phyloP scores from a whole-genome alignment of 2,113 vertebrate species.

The Rhombomys opimus region DNA sequence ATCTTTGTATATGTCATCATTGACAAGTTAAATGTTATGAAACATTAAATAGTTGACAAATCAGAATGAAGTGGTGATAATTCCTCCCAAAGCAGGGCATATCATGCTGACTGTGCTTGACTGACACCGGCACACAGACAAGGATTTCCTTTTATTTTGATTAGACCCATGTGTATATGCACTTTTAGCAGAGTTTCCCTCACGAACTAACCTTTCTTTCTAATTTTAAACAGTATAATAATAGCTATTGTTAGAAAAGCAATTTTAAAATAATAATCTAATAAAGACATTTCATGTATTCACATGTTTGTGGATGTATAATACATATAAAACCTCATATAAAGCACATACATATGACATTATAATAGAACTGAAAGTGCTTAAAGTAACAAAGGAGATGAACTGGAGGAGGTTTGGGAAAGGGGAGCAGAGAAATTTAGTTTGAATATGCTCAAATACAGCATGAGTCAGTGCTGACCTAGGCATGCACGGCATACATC shows the following conservation, averaged over 20 bases:
- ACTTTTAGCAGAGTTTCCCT: not conserved
- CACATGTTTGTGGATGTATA: not conserved
- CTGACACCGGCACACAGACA: not conserved
- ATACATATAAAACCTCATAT: not conserved
- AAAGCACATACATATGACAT: not conserved
- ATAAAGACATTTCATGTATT: not conserved
- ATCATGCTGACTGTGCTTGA: not conserved
- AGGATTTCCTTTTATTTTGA: not conserved
- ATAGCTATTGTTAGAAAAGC: not conserved
- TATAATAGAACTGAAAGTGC: not conserved
- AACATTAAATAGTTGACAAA: not conserved
- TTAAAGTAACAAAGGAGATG: not conserved
- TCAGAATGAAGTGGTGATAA: not conserved
- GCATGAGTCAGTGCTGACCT: not conserved
- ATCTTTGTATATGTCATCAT: too few species aligned
- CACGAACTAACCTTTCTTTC: too few species aligned
- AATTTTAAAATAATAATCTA: not conserved
- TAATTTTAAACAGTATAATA: not conserved
- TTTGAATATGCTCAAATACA: not conserved
- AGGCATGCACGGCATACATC: not conserved
- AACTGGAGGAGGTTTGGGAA: not conserved
- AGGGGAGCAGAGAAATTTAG: not conserved
- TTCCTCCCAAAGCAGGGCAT: not conserved
- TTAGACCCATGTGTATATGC: not conserved
- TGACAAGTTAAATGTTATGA: not conserved